Conservation (phyloP, 2,888 invertebrate species). For the Idaea aversata region DNA sequence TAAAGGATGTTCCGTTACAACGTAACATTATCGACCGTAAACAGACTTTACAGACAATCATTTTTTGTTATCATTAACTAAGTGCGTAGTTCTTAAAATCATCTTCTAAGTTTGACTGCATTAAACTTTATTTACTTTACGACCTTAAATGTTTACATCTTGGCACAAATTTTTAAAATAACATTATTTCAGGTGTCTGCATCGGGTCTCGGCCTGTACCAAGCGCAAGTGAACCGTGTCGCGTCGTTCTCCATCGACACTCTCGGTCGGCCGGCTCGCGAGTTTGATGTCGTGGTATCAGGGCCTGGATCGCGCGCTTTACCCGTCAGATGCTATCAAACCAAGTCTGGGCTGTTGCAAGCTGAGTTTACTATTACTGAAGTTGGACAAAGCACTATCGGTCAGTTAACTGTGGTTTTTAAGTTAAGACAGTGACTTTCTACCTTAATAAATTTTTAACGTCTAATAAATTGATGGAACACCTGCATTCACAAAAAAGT, state of each 20-base stretch:
- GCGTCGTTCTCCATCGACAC: slow-evolving; percentile 95
- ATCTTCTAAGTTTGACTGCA: too few species aligned
- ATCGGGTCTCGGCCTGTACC: slow-evolving; percentile 91
- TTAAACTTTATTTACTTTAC: too few species aligned
- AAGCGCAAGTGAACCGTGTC: slow-evolving; percentile 89
- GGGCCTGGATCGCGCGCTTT: slow-evolving; percentile 89
- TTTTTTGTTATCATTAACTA: neutral
- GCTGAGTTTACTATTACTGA: slow-evolving; percentile 95
- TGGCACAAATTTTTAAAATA: neutral
- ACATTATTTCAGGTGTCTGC: slow-evolving; percentile 79
- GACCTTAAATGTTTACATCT: too few species aligned
- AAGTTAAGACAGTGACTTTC: too few species aligned
- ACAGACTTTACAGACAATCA: too few species aligned
- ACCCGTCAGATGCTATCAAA: slow-evolving; percentile 96
- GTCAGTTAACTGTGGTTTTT: slow-evolving; percentile 54
- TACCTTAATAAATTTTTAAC: too few species aligned
- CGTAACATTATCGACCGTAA: too few species aligned
- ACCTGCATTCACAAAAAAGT: too few species aligned
- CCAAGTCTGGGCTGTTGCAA: slow-evolving; percentile 95
- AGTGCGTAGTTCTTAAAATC: too few species aligned
- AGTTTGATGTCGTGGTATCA: slow-evolving; percentile 94
- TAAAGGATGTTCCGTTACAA: too few species aligned
- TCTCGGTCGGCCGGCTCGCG: slow-evolving; percentile 89
- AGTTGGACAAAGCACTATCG: slow-evolving; percentile 84
- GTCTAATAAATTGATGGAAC: too few species aligned